Evolutionary conservation across 2,888 invertebrate genomes (phyloP), one percentile per base, ranked within the genome.

Genomic region (Drosophila rubida): DNA sequence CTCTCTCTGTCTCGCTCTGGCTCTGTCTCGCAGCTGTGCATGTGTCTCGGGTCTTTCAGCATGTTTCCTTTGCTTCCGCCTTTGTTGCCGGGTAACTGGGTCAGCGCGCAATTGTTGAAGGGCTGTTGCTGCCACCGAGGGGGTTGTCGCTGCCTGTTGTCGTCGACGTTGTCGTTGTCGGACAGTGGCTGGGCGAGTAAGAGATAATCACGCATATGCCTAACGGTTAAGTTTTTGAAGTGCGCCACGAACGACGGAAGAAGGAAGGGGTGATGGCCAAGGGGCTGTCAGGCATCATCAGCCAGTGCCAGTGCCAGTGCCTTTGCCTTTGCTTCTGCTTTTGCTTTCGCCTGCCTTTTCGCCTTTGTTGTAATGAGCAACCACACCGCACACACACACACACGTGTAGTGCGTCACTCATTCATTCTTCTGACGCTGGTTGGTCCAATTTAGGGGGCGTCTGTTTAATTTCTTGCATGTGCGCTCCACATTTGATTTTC

Each of bases 71-170:
- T 84, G 76, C 87, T 84, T 87, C 85, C 84, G 84, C 83, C 84
- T 84, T 81, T 84, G 87, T 84, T 87, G 87, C 82, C 82, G 82
- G 80, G 85, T 87, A 84, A 84, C 84, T 84, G 85, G 84, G 84
- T 84, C 84, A 84, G 78, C 82, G 87, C 76, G 85, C 85, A 87
- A 84, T 84, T 84, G 87, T 85, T 82, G 76, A 77, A 75, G 71
- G 74, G 81, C 77, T 78, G 69, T 51, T 69, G 59, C 58, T 50
- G 48, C 57, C 23, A 16, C 48, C 42, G 22, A 53, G 51, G 65
- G 69, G 57, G 66, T 59, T 32, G 63, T 37, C 78, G 55, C 37
- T 50, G 55, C 37, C 37, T 37, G 55, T 11, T 27, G 39, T 57
- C 48, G 30, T 30, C 35, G 55, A 25, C 45, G 53, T 32, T 50